Evolutionary conservation across 2,113 vertebrate genomes (phyloP).

Genomic region (Dunckerocampus dactyliophorus): DNA sequence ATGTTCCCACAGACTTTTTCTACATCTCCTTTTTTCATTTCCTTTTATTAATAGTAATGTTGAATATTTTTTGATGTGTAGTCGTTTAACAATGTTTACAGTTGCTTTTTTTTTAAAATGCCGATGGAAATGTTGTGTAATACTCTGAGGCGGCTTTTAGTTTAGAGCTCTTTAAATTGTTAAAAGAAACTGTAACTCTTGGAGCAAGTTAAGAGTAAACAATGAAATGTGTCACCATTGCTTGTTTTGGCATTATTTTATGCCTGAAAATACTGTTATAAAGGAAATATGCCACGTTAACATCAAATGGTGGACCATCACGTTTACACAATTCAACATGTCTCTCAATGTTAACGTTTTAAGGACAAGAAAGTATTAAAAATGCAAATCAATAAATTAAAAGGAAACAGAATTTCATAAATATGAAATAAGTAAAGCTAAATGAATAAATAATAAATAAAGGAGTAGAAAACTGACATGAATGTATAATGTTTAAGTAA

Average conservation of each 20-base stretch:
- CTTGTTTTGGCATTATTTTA: not conserved
- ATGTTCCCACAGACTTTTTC: slow-evolving; percentile 91
- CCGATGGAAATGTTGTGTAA: slow-evolving; percentile 93
- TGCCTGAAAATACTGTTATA: too few relatives aligned
- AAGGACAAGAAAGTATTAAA: too few relatives aligned
- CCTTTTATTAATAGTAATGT: slow-evolving; percentile 89
- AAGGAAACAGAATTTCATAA: too few relatives aligned
- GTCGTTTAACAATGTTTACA: slow-evolving; percentile 96
- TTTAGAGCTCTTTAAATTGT: slow-evolving; percentile 98
- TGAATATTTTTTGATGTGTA: slow-evolving; percentile 97
- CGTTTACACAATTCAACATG: too few relatives aligned
- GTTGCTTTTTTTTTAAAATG: slow-evolving; percentile 84
- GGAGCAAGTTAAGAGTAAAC: slow-evolving; percentile 96
- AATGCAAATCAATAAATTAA: too few relatives aligned
- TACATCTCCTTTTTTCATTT: slow-evolving; percentile 93
- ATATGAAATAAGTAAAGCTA: too few relatives aligned
- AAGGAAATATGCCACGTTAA: too few relatives aligned
- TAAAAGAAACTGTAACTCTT: slow-evolving; percentile 87
- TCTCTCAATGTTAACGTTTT: too few relatives aligned
- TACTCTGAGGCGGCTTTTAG: slow-evolving; percentile 90
- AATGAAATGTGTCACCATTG: slow-evolving; percentile 75
- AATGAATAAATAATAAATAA: too few relatives aligned
- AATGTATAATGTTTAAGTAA: too few relatives aligned
- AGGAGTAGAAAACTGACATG: too few relatives aligned
- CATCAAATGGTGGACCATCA: too few relatives aligned